Evolutionary conservation across 2,888 invertebrate species (phyloP).

Genomic region (Machimus rusticus): DNA sequence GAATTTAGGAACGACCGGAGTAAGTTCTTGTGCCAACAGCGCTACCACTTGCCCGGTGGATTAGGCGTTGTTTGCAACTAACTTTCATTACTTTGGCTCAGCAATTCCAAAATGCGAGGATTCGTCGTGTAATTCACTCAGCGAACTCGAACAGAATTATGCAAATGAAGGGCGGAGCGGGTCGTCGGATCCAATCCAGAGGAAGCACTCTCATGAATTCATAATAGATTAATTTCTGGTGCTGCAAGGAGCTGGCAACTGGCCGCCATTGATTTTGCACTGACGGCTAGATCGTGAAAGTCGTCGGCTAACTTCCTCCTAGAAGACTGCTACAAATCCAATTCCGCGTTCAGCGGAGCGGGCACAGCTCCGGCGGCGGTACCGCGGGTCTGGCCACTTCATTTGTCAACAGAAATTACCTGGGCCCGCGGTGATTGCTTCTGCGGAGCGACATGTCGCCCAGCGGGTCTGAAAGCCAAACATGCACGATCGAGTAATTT

Average conservation of each 20-base stretch:
- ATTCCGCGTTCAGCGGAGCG: background rate
- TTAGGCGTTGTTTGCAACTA: background rate
- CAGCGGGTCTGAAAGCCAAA: slow-evolving; percentile 17
- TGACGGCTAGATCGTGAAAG: background rate
- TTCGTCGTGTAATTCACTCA: background rate
- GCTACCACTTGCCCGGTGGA: background rate
- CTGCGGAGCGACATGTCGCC: slow-evolving; percentile 27
- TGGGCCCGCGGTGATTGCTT: background rate
- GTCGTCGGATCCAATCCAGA: background rate
- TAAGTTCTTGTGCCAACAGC: background rate
- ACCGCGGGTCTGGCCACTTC: background rate
- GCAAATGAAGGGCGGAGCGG: background rate
- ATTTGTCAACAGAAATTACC: slow-evolving; percentile 34
- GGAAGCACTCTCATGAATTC: background rate
- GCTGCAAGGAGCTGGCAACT: background rate
- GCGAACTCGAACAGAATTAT: background rate
- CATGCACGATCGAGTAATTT: slow-evolving; percentile 36
- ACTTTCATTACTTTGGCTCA: background rate
- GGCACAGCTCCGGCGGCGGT: background rate
- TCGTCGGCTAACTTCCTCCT: background rate
- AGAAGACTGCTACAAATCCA: background rate
- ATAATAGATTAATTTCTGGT: background rate
- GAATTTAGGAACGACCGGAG: too few species aligned
- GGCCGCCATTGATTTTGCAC: background rate
- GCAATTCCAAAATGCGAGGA: background rate